These are phyloP conservation scores for Mobula hypostoma DNA, from an alignment of 2,113 vertebrate genomes.

Conservation along the genomic window DNA sequence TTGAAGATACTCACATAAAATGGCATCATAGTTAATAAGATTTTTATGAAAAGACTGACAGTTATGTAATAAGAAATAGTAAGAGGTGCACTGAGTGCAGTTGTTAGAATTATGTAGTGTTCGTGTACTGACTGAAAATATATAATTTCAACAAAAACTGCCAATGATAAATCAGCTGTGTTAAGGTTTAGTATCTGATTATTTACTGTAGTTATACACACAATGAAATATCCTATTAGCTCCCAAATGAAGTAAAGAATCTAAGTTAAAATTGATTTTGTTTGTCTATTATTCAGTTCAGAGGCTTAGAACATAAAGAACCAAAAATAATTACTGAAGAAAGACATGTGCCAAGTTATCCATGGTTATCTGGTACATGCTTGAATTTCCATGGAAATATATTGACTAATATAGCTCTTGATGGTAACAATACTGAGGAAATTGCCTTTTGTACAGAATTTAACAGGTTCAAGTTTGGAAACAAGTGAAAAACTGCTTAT, in stretches of 20 bases:
- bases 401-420: not conserved
- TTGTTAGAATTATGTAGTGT: not conserved
- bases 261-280: slow-evolving; percentile 5
- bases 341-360: not conserved
- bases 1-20: not conserved
- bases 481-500: not conserved
- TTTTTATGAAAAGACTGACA: not conserved
- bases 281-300: not conserved
- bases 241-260: not conserved
- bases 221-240: not conserved
- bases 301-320: not conserved
- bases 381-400: no score
- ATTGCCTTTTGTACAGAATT: not conserved
- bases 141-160: not conserved
- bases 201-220: not conserved
- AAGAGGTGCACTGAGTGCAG: not conserved
- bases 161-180: not conserved
- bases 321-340: not conserved
- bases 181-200: not conserved
- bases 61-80: not conserved
- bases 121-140: not conserved
- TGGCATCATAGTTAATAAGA: not conserved
- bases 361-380: no score
- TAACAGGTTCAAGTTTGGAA: slow-evolving; percentile 10
- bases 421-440: not conserved